Percentiles rank a stretch among this genome's conserved stretches.
These are phyloP conservation scores for Diploptera punctata DNA, from an alignment of 2,888 invertebrate species.

Conservation along the genomic window DNA sequence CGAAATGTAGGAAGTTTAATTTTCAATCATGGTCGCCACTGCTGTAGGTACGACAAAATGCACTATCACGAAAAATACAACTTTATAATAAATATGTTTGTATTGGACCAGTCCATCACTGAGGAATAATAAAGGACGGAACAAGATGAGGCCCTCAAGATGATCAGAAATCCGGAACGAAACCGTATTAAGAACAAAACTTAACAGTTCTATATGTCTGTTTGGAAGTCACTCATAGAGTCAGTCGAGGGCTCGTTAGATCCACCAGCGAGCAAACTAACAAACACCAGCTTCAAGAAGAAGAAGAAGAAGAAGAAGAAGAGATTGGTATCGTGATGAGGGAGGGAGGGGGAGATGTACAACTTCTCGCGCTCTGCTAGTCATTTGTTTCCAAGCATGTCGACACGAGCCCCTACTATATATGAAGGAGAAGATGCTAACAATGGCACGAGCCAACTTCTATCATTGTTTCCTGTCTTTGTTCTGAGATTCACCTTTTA, in stretches of 20 bases:
- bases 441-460: conserved; percentile 32
- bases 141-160: background rate
- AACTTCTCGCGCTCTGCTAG: conserved; percentile 55
- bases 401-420: conserved; percentile 56
- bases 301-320: conserved; percentile 1
- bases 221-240: background rate
- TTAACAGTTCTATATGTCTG: conserved; percentile 4
- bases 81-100: no score
- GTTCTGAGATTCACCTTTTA: background rate
- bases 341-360: background rate
- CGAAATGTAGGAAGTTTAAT: no score
- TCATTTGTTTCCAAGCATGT: conserved; percentile 61
- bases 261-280: conserved; percentile 23
- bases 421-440: background rate
- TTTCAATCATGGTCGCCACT: no score
- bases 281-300: background rate
- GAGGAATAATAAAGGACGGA: no score
- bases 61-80: no score
- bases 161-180: conserved; percentile 23
- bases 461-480: conserved; percentile 15
- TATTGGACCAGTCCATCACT: background rate
- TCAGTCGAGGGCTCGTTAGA: conserved; percentile 30
- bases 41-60: no score
- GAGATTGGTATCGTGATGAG: background rate
- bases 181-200: conserved; percentile 31